A percentile compares a stretch with the other conserved stretches of the same genome.
Conservation (phyloP, 2,113 vertebrate genomes). For the Salvelinus sp. region DNA sequence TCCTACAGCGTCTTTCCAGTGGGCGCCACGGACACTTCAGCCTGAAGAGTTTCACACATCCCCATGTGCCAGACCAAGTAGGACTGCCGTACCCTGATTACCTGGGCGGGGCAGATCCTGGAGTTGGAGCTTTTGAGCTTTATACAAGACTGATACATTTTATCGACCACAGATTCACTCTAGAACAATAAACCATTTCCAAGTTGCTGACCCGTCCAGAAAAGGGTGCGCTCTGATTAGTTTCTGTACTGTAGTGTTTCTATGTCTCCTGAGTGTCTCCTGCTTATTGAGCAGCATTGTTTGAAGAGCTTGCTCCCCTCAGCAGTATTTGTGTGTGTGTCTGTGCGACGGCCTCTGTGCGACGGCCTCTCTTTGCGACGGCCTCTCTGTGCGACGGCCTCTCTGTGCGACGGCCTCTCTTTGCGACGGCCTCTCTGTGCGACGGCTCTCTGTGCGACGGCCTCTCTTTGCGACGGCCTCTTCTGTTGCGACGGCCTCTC, state of each 20-base stretch:
- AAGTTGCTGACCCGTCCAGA: no score
- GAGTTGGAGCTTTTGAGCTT: no score
- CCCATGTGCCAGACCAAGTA: no score
- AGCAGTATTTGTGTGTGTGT: background rate
- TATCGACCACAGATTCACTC: no score
- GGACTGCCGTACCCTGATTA: no score
- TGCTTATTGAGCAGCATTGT: conserved; percentile 1
- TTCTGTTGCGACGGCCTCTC: background rate
- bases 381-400: background rate
- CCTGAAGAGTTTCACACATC: no score
- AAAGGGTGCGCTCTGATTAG: background rate
- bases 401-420: background rate
- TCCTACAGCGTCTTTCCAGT: no score
- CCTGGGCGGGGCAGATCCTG: no score
- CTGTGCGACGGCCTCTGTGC: background rate
- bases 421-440: background rate
- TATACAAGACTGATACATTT: no score
- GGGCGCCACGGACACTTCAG: no score
- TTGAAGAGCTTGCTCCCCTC: background rate
- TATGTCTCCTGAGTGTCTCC: background rate
- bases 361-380: background rate
- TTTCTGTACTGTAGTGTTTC: background rate
- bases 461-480: background rate
- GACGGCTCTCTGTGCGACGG: background rate
- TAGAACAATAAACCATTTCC: no score